These are phyloP conservation scores for Cephus nigrinus DNA, from an alignment of 2,888 invertebrate genomes.

Conservation along the genomic window DNA sequence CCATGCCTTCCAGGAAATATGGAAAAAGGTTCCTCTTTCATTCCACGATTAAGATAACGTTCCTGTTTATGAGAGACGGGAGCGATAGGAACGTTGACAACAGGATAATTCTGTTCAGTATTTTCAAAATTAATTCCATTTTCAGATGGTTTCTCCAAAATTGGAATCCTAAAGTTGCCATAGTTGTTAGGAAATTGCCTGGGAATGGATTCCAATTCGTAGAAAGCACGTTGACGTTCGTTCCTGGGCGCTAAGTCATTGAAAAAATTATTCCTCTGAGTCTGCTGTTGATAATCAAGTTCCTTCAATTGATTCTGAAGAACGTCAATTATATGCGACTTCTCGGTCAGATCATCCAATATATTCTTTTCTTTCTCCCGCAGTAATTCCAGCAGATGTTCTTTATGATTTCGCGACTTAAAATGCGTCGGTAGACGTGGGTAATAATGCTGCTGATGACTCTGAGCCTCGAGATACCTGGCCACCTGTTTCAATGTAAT, in stretches of 20 bases:
- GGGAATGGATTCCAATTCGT: not conserved
- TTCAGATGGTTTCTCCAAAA: not conserved
- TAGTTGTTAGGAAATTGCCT: not conserved
- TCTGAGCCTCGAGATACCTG: constrained; percentile 44
- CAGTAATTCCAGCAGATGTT: constrained; percentile 25
- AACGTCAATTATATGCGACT: constrained; percentile 34
- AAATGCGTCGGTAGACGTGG: constrained; percentile 21
- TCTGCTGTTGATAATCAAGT: constrained; percentile 26
- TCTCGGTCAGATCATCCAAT: constrained; percentile 34
- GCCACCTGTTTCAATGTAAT: constrained; percentile 45
- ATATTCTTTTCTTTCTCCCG: constrained; percentile 37
- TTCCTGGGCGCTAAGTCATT: not conserved
- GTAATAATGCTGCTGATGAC: constrained; percentile 22
- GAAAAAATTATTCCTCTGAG: constrained; percentile 23
- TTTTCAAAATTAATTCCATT: not conserved
- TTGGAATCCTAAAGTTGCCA: not conserved
- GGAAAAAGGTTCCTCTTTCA: constrained; percentile 29
- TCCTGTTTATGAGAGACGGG: not conserved
- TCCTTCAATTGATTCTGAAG: constrained; percentile 31
- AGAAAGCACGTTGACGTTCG: not conserved
- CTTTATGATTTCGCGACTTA: constrained; percentile 27
- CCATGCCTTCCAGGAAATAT: constrained; percentile 24
- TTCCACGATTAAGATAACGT: constrained; percentile 22
- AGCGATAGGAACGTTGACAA: not conserved
- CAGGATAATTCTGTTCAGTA: not conserved